Evolutionary conservation across 2,888 invertebrate genomes (phyloP).

Genomic region (Eurytoma adleriae): DNA sequence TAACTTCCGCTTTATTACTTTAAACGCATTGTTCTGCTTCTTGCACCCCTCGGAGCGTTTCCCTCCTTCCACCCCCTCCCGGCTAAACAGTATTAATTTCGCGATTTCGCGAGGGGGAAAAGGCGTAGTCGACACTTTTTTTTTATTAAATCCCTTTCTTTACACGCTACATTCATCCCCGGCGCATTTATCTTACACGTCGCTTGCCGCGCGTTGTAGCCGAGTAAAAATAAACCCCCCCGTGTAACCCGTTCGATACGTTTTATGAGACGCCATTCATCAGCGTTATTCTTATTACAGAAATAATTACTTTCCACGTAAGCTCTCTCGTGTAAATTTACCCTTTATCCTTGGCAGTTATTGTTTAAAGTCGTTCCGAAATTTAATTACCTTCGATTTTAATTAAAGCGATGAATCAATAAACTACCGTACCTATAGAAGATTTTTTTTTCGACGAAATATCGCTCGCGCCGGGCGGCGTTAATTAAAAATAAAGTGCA

Average conservation of each 20-base stretch:
- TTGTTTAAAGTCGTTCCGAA: too few relatives aligned
- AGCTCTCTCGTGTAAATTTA: too few relatives aligned
- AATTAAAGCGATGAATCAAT: too few relatives aligned
- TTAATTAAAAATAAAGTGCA: neutral
- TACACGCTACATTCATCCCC: neutral
- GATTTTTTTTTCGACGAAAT: too few relatives aligned
- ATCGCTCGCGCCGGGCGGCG: too few relatives aligned
- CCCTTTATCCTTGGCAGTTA: too few relatives aligned
- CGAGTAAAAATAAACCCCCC: slow-evolving; percentile 35
- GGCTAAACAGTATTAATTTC: slow-evolving; percentile 12
- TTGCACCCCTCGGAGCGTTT: neutral
- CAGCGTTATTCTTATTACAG: neutral
- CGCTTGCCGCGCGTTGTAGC: neutral
- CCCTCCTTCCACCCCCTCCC: too few relatives aligned
- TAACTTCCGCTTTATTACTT: slow-evolving; percentile 38
- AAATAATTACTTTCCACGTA: neutral
- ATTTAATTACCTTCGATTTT: too few relatives aligned
- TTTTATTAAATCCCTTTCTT: too few relatives aligned
- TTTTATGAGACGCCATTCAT: neutral
- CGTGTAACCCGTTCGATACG: slow-evolving; percentile 25
- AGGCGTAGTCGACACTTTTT: neutral
- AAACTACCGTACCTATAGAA: too few relatives aligned
- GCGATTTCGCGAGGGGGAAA: neutral
- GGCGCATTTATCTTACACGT: slow-evolving; percentile 15
- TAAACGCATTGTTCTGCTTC: slow-evolving; percentile 27